Evolutionary conservation across 2,797 vertebrate genomes (phyloP).

Genomic region (Megalops cyprinoides): DNA sequence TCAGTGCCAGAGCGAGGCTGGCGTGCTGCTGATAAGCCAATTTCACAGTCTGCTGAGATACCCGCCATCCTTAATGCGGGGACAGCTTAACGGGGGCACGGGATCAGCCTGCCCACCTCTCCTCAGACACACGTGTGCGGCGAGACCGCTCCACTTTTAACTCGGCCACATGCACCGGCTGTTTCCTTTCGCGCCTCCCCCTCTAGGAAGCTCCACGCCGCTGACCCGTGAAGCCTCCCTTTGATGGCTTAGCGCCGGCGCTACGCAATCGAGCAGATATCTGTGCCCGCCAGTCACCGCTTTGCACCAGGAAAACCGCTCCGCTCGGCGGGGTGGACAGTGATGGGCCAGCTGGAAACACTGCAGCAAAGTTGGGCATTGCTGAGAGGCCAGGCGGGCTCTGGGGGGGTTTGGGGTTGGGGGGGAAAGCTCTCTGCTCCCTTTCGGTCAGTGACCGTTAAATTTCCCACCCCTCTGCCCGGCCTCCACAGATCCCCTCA

Average conservation of each 20-base stretch:
- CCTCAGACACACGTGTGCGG: background rate
- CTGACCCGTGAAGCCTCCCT: constrained; percentile 5
- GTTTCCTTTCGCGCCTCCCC: background rate
- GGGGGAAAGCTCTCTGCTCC: background rate
- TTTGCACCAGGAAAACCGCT: background rate
- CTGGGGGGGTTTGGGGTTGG: background rate
- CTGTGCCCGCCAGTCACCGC: too few species aligned
- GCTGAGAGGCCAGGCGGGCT: too few species aligned
- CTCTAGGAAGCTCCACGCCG: background rate
- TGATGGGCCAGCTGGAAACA: background rate
- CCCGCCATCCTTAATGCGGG: constrained; percentile 20
- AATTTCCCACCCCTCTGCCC: background rate
- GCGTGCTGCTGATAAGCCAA: constrained; percentile 16
- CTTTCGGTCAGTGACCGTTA: background rate
- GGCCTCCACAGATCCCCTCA: too few species aligned
- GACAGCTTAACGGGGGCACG: constrained; percentile 19
- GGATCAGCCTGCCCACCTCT: background rate
- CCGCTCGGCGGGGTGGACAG: too few species aligned
- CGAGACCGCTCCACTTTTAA: background rate
- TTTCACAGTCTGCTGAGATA: constrained; percentile 27
- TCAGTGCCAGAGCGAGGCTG: background rate
- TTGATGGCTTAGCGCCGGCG: constrained; percentile 3
- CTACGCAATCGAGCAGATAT: background rate
- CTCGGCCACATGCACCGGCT: background rate
- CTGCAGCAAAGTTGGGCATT: background rate